A percentile compares a stretch with the other conserved stretches of the same genome.
Evolutionary conservation across 1,140 invertebrate species (phyloP).

Genomic region (Hirudo medicinalis): DNA sequence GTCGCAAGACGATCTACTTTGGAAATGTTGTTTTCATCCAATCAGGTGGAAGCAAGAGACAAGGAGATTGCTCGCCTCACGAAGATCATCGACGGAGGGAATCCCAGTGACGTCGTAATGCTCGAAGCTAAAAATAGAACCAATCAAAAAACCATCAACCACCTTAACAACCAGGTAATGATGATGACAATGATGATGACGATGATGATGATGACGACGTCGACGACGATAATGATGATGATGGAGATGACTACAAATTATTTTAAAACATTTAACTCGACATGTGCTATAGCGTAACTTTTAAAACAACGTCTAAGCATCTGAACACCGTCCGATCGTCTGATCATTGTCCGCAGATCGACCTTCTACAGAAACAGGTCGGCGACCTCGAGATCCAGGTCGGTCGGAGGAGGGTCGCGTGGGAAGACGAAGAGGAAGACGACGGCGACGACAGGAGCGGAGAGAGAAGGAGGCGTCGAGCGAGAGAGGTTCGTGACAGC

Average conservation of each 20-base stretch:
- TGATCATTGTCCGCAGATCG: conserved; percentile 31
- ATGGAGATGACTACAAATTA: background rate
- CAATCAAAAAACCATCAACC: conserved; percentile 40
- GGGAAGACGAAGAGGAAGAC: conserved; percentile 25
- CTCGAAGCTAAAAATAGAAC: conserved; percentile 38
- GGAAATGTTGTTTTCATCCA: background rate
- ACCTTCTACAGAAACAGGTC: conserved; percentile 40
- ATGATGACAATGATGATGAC: background rate
- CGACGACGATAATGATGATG: background rate
- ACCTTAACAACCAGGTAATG: conserved; percentile 41
- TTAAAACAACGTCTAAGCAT: too few species aligned
- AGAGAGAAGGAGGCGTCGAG: conserved; percentile 5
- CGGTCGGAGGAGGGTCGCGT: too few species aligned
- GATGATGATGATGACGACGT: conserved; percentile 11
- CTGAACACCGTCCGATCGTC: too few species aligned
- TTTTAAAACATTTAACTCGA: too few species aligned
- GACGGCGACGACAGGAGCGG: conserved; percentile 26
- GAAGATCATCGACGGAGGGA: conserved; percentile 39
- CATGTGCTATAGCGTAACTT: too few species aligned
- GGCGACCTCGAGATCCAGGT: conserved; percentile 34
- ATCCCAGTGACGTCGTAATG: conserved; percentile 39
- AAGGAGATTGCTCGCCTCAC: conserved; percentile 39
- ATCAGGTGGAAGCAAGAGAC: conserved; percentile 37
- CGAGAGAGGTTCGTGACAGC: too few species aligned
- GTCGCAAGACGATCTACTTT: background rate